phyloP scores from a whole-genome alignment of 2,797 vertebrate genomes.

The Lerista edwardsae region DNA sequence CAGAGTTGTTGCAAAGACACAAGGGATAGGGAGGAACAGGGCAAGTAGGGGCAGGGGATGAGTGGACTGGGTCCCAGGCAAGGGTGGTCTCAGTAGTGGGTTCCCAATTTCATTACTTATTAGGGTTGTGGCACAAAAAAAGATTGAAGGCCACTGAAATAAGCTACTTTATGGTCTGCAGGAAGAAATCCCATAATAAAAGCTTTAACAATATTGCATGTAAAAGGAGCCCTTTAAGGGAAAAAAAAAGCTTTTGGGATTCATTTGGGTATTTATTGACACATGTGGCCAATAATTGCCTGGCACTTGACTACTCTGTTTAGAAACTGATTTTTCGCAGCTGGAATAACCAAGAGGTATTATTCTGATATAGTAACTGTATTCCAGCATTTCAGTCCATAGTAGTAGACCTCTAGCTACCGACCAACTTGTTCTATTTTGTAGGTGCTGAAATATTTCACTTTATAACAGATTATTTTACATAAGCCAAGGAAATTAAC shows the following conservation, averaged over 20 bases:
- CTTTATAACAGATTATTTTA: constrained; percentile 7
- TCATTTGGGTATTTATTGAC: constrained; percentile 20
- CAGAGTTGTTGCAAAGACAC: no score
- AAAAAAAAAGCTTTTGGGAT: constrained; percentile 16
- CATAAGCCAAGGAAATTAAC: not conserved
- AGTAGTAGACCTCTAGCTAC: not conserved
- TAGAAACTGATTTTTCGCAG: constrained; percentile 29
- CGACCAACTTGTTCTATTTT: not conserved
- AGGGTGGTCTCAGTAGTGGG: no score
- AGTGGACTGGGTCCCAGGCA: no score
- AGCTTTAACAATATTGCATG: constrained; percentile 38
- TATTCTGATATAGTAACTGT: constrained; percentile 52
- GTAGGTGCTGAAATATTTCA: not conserved
- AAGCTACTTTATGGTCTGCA: not conserved
- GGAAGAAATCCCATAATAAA: not conserved
- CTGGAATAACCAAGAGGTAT: constrained; percentile 44
- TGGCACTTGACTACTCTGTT: constrained; percentile 37
- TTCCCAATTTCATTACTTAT: no score
- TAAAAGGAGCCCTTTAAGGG: constrained; percentile 42
- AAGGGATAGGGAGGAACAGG: no score
- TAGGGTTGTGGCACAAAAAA: no score
- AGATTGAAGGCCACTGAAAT: no score
- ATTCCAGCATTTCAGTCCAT: constrained; percentile 35
- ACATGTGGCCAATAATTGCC: constrained; percentile 14
- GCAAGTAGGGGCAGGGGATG: no score